These are phyloP conservation scores for Dynastes grantii DNA, from an alignment of 2,888 invertebrate species.

Conservation along the genomic window DNA sequence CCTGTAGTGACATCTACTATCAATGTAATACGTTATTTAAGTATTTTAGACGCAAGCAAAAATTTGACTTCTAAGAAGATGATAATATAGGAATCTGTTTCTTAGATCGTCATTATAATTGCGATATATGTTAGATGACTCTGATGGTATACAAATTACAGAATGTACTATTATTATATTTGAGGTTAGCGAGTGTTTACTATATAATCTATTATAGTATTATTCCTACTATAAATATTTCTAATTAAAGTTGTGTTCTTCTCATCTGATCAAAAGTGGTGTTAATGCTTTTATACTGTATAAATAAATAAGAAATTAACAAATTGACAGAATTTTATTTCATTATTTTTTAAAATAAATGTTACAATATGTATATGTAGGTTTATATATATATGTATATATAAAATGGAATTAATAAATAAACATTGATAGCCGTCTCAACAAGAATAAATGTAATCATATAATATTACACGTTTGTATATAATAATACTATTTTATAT, in stretches of 20 bases:
- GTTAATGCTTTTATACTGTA: too few relatives aligned
- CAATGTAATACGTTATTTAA: background rate
- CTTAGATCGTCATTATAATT: too few relatives aligned
- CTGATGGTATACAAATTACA: too few relatives aligned
- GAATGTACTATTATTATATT: too few relatives aligned
- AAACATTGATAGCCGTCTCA: slow-evolving; percentile 42
- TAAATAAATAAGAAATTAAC: slow-evolving; percentile 5
- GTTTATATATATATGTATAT: slow-evolving; percentile 20
- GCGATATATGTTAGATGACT: too few relatives aligned
- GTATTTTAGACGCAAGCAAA: background rate
- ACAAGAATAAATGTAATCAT: slow-evolving; percentile 36
- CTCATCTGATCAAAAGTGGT: too few relatives aligned
- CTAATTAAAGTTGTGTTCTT: too few relatives aligned
- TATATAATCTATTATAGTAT: too few relatives aligned
- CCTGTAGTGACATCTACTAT: background rate
- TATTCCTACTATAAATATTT: too few relatives aligned
- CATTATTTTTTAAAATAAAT: slow-evolving; percentile 39
- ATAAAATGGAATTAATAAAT: slow-evolving; percentile 45
- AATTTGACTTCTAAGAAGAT: background rate
- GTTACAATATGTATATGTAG: slow-evolving; percentile 4
- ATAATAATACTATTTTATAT: slow-evolving; percentile 37
- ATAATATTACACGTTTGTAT: slow-evolving; percentile 31
- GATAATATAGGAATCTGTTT: background rate
- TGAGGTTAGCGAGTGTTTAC: too few relatives aligned
- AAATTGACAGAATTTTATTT: slow-evolving; percentile 40